A percentile compares a stretch with the other conserved stretches of the same genome.
Conservation (phyloP, 1,140 invertebrate species). For the Bombus affinis region DNA sequence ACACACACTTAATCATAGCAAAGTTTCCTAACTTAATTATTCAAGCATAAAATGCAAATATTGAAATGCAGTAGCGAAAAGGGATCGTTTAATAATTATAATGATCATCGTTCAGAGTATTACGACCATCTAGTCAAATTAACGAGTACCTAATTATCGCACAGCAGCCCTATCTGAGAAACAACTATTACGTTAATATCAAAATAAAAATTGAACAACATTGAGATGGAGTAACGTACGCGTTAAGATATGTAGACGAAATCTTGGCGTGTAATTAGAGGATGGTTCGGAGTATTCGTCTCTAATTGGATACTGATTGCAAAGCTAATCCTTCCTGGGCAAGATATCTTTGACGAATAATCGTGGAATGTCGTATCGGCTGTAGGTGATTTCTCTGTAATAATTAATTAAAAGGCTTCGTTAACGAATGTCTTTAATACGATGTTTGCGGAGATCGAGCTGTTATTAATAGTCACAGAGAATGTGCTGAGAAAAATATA, state of each 20-base stretch:
- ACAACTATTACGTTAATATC: conserved; percentile 70
- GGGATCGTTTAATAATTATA: too few relatives aligned
- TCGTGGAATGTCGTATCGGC: conserved; percentile 22
- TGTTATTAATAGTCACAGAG: neutral
- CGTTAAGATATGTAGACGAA: conserved; percentile 68
- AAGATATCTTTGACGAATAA: conserved; percentile 41
- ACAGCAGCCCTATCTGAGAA: neutral
- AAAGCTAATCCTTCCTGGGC: conserved; percentile 41
- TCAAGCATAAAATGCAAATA: too few relatives aligned
- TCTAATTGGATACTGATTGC: conserved; percentile 61
- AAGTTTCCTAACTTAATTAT: neutral
- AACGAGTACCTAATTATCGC: neutral
- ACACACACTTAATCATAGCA: neutral
- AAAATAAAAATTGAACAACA: conserved; percentile 22
- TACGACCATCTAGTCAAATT: neutral
- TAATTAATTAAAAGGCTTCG: conserved; percentile 37
- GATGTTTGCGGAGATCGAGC: neutral
- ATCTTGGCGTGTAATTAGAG: conserved; percentile 69
- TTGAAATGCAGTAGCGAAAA: too few relatives aligned
- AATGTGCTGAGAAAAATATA: neutral
- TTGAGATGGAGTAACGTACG: conserved; percentile 61
- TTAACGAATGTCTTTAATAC: conserved; percentile 1
- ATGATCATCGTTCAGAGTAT: neutral
- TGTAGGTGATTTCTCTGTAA: conserved; percentile 27
- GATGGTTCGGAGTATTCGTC: neutral